Base-by-base conservation (phyloP, 2,888 invertebrate species). In the Drosophila falleni region DNA sequence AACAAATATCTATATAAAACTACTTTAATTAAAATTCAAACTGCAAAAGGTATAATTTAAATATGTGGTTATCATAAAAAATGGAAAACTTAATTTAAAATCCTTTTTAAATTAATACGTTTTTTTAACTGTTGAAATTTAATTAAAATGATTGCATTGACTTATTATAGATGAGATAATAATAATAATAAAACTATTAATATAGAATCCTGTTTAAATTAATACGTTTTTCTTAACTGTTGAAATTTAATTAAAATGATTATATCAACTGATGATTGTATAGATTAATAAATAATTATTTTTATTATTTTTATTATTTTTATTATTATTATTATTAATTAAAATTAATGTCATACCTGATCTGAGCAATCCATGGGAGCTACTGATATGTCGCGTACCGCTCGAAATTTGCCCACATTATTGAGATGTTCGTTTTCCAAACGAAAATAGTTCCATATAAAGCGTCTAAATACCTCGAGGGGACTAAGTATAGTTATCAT, bases 371-470 rank as follows among this genome's bases (percentile, higher is more conserved):
- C 95, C 79, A 96, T 94, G 6, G 96, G 96, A 5, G 96, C 96
- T 10, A 96, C 95, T 1, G 96, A 96, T 72, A 97, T 97, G 91
- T 97, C 97, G 51, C 97, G 93, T 0, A 97, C 97, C 9, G 97
- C 97, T 91, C 97, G 94, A 93, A 97, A 97, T 93, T 95, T 95
- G 93, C 97, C 97, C 92, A 97, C 97, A 92, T 97, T 97, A 93
- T 97, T 97, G 68, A 97, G 93, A 91, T 97, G 97, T 90, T 97
- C 97, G 92, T 97, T 97, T 93, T 97, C 97, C 80, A 97, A 92
- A 2, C 97, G 97, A 93, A 97, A 97, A 90, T 96, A 97, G 91
- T 97, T 97, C 97, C 97, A 97, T 13, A 97, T 95, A 91, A 97
- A 97, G 55, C 96, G 93, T 70, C 94, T 93, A 91, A 96, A 95